Conservation (phyloP, 2,888 invertebrate species). For the Trachelus tabidus region DNA sequence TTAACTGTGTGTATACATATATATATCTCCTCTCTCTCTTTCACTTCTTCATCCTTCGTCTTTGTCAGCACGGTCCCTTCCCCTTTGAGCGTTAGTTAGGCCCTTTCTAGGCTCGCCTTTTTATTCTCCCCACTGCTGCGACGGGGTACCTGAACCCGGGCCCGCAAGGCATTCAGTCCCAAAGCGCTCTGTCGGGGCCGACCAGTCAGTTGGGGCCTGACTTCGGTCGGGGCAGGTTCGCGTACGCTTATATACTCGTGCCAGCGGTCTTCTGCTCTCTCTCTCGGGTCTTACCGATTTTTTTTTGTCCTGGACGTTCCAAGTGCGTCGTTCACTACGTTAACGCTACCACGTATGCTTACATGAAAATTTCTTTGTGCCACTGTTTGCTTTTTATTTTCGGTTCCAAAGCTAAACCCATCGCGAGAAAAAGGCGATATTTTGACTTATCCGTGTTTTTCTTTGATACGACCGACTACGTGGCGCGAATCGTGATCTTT, state of each 20-base stretch:
- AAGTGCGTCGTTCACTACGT: background rate
- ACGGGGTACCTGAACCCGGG: conserved; percentile 56
- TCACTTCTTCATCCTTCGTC: background rate
- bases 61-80: conserved; percentile 42
- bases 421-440: background rate
- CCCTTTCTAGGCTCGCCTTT: conserved; percentile 63
- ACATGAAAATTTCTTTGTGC: background rate
- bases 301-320: background rate
- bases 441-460: background rate
- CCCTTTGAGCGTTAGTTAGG: conserved; percentile 57
- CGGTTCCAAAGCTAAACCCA: background rate
- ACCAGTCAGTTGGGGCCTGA: conserved; percentile 63
- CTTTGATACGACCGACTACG: background rate
- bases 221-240: conserved; percentile 60
- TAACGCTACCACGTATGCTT: background rate
- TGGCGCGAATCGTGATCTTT: background rate
- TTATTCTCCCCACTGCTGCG: conserved; percentile 50
- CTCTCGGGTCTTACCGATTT: background rate
- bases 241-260: background rate
- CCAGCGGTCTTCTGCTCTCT: background rate
- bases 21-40: background rate
- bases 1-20: background rate
- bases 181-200: conserved; percentile 49
- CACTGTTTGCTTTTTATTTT: background rate
- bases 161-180: conserved; percentile 53